phyloP scores from a whole-genome alignment of 2,113 vertebrate genomes.

The Scopus umbretta region DNA sequence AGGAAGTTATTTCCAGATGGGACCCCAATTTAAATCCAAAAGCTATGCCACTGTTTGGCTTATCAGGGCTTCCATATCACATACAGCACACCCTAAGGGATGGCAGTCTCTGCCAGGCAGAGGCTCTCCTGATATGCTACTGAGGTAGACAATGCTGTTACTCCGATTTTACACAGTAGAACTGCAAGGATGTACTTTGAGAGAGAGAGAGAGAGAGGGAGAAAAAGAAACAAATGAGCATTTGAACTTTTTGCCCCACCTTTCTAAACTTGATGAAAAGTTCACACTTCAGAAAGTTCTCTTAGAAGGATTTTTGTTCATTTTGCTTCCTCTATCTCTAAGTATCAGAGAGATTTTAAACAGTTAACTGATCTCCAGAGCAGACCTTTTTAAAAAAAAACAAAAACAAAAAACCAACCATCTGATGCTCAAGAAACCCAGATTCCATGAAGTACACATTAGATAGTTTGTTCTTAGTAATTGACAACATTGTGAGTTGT shows the following conservation, averaged over 20 bases:
- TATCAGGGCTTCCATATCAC: background rate
- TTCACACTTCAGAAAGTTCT: background rate
- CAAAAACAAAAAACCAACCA: background rate
- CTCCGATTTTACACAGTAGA: background rate
- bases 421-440: background rate
- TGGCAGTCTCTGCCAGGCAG: background rate
- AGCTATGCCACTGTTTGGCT: background rate
- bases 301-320: background rate
- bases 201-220: too few species aligned
- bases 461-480: background rate
- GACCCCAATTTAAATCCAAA: constrained; percentile 6
- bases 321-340: background rate
- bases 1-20: constrained; percentile 41
- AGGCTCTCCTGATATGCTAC: background rate
- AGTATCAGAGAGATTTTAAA: background rate
- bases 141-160: background rate
- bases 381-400: background rate
- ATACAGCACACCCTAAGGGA: background rate
- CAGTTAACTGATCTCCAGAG: background rate
- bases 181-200: background rate
- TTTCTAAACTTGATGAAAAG: background rate
- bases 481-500: background rate
- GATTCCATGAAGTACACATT: background rate
- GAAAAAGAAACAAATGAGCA: too few species aligned
- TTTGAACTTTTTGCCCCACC: background rate